Evolutionary conservation across 2,797 vertebrate species (phyloP), one percentile per base, ranked within the genome.

Genomic region (Cuniculus paca): DNA sequence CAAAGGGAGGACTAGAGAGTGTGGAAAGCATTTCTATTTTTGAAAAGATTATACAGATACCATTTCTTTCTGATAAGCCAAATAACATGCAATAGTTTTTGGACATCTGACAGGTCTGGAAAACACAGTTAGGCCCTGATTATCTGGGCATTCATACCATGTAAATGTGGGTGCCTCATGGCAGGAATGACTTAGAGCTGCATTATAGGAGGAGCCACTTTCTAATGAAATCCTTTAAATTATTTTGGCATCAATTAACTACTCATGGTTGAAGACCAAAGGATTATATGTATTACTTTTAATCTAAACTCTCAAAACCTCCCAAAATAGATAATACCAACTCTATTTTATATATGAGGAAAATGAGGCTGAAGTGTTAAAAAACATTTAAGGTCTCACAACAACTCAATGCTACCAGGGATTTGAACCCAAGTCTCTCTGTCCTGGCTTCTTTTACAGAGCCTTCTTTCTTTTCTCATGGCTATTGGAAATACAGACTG

Each of bases 11-110:
- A 83, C 58, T 2, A 36, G 22, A 12, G 42, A 94, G 50, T 48
- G 3, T 39, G 24, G 61, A 50, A 80, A 94, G 16, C 5, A 42
- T 13, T 90, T 90, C 28, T 28, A 8, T 52, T 74, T 90, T 86
- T 78, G 36, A 94, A 80, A 75, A 58, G 31, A 77, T 31, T 77
- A 61, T 50, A 92, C 36, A 88, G 56, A 58, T 81, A 34, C 88
- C 39, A 92, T 61, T 78, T 74, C 48, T 70, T 58, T 82, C 48
- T n/a, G 19, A 45, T 31, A 82, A 48, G n/a, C 19, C 63, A 84
- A 74, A 81, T 31, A 50, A 84, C 61, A 65, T 31, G 31, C 48
- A 34, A 20, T 50, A 42, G 58, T 70, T 54, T 68, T 22, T 39
- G 60, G 74, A 70, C n/a, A 34, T 31, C 42, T 74, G 34, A 79